These are phyloP conservation scores for Oophaga sylvatica DNA, from an alignment of 2,797 vertebrate genomes.

Conservation along the genomic window DNA sequence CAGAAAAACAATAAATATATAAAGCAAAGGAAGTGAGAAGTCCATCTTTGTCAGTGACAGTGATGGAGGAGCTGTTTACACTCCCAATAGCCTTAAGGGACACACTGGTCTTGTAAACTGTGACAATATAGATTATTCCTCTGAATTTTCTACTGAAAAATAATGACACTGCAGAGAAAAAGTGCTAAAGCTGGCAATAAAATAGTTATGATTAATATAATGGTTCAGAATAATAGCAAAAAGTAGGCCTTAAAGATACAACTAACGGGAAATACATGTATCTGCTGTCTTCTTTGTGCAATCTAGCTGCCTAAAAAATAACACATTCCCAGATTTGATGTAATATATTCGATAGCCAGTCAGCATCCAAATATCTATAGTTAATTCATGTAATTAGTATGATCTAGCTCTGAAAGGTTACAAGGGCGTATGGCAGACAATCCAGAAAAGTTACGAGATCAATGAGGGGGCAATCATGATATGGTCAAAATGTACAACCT, in stretches of 20 bases:
- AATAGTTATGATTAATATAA: constrained; percentile 49
- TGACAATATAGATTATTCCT: constrained; percentile 48
- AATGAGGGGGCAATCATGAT: too few species aligned
- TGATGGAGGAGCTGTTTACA: constrained; percentile 24
- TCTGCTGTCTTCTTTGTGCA: neutral
- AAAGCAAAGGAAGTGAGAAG: neutral
- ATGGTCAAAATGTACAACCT: neutral
- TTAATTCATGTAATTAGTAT: neutral
- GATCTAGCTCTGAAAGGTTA: neutral
- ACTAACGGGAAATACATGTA: neutral
- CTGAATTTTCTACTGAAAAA: constrained; percentile 18
- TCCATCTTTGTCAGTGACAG: constrained; percentile 17
- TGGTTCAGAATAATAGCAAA: constrained; percentile 2
- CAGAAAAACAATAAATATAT: neutral
- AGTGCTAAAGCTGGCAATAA: constrained; percentile 30
- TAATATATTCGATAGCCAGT: neutral
- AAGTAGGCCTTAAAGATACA: constrained; percentile 21
- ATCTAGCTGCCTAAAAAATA: neutral
- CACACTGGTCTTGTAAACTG: constrained; percentile 25
- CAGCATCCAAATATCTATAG: neutral
- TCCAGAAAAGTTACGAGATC: too few species aligned
- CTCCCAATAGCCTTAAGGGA: constrained; percentile 26
- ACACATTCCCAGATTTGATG: neutral
- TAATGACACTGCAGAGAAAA: constrained; percentile 30
- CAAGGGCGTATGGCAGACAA: neutral